Percentiles rank a stretch among this genome's conserved stretches.
phyloP scores from a whole-genome alignment of 2,888 invertebrate species.

The Pediacus dermestoides region DNA sequence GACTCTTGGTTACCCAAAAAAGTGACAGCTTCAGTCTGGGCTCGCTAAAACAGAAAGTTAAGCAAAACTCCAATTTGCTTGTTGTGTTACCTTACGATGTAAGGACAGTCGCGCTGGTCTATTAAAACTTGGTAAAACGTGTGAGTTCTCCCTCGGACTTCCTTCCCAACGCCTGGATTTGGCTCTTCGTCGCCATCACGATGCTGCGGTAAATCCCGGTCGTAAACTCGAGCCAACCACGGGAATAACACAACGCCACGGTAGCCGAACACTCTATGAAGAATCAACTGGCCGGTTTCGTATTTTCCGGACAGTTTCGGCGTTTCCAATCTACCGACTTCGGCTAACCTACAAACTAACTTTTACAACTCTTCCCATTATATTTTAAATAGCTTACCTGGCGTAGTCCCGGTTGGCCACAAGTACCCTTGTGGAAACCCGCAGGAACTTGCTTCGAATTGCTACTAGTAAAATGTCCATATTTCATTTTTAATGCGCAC shows the following conservation, averaged over 20 bases:
- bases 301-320: slow-evolving; percentile 88
- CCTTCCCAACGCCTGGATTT: slow-evolving; percentile 64
- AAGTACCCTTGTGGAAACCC: slow-evolving; percentile 28
- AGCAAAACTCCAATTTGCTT: slow-evolving; percentile 1
- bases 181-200: slow-evolving; percentile 43
- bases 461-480: slow-evolving; percentile 39
- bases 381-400: slow-evolving; percentile 27
- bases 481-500: slow-evolving; percentile 39
- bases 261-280: slow-evolving; percentile 96
- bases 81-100: slow-evolving; percentile 70
- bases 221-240: slow-evolving; percentile 94
- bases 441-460: slow-evolving; percentile 29
- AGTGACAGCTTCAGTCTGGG: slow-evolving; percentile 97
- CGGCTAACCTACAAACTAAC: slow-evolving; percentile 69
- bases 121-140: slow-evolving; percentile 98
- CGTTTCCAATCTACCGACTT: slow-evolving; percentile 87
- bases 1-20: slow-evolving; percentile 96
- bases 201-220: slow-evolving; percentile 72
- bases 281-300: slow-evolving; percentile 92
- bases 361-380: slow-evolving; percentile 5
- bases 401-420: slow-evolving; percentile 32
- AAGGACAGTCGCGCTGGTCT: slow-evolving; percentile 94
- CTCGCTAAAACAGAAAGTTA: slow-evolving; percentile 62
- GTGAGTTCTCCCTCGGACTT: slow-evolving; percentile 86
- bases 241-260: slow-evolving; percentile 95